A percentile compares a stretch with the other conserved stretches of the same genome.
phyloP scores from a whole-genome alignment of 2,888 invertebrate genomes.

The Lithodes maja region DNA sequence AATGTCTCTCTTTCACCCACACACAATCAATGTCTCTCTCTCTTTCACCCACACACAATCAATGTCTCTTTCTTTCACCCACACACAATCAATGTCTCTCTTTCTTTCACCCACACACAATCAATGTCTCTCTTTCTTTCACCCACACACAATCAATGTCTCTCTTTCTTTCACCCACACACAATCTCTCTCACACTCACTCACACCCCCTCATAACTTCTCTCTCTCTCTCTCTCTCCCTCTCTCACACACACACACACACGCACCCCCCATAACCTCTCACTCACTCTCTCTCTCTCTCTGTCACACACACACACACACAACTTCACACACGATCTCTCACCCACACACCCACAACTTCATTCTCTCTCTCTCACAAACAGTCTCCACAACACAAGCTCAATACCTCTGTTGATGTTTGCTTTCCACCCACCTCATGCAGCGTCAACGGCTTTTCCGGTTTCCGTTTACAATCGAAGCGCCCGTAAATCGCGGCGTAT shows the following conservation, averaged over 20 bases:
- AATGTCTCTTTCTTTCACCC: too few species aligned
- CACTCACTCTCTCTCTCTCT: not conserved
- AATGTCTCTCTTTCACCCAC: too few species aligned
- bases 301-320: too few species aligned
- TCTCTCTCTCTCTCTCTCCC: not conserved
- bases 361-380: not conserved
- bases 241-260: not conserved
- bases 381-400: not conserved
- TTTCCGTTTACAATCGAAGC: constrained; percentile 97
- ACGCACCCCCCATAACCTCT: not conserved
- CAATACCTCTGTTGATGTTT: too few species aligned
- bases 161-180: not conserved
- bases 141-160: not conserved
- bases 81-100: too few species aligned
- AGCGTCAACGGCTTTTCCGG: constrained; percentile 97
- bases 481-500: constrained; percentile 97
- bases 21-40: too few species aligned
- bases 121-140: not conserved
- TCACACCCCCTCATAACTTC: not conserved
- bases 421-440: constrained; percentile 84
- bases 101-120: too few species aligned
- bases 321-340: not conserved
- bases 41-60: too few species aligned
- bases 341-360: not conserved
- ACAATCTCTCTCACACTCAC: not conserved